Base-by-base conservation (phyloP, 92 coral and sea anemone genomes). In the Bergia sp. region DNA sequence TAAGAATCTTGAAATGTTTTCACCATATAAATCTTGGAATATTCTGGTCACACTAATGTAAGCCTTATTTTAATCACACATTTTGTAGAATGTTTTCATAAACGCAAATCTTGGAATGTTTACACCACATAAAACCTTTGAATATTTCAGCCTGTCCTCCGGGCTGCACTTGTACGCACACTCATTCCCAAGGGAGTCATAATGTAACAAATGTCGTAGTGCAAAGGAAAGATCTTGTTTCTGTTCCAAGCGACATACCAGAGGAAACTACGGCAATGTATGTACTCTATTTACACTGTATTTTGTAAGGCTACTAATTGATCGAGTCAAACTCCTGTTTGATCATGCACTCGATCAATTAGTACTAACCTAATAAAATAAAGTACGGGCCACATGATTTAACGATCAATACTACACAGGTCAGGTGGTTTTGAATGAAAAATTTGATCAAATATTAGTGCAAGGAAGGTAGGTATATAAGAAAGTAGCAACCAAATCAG, bases 251-350 rank as follows among this genome's bases (percentile, higher is more conserved):
- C 36, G 85, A 81, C 23, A 39, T 81, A 21, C 85, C 85, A 81
- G 85, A 81, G 50, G 69, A 61, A 15, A 81, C 85, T 4, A 81
- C 85, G 37, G 50, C 73, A 53, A 18, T 81, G 85, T 81, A 81
- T 38, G 85, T 81, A 81, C 41, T 57, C 12, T 36, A 29, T 29
- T 29, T 29, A 0, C 29, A 29, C 29, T 29, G 29, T 29, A 29
- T 29, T 29, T 29, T 29, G 29, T 29, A 29, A 29, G 29, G 29
- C 29, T 29, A 29, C 29, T 29, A 29, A 29, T 29, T 29, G 29
- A 29, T 29, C 29, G 29, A 29, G 29, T 29, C 29, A 29, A 6
- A 50, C 16, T 20, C 38, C 9, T 45, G 38, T 21, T 12, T 71
- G 2, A 21, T 5, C 75, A 23, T 29, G 29, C 29, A 29, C 29